Base-by-base conservation (phyloP, 2,888 invertebrate genomes). In the Spodoptera picta region DNA sequence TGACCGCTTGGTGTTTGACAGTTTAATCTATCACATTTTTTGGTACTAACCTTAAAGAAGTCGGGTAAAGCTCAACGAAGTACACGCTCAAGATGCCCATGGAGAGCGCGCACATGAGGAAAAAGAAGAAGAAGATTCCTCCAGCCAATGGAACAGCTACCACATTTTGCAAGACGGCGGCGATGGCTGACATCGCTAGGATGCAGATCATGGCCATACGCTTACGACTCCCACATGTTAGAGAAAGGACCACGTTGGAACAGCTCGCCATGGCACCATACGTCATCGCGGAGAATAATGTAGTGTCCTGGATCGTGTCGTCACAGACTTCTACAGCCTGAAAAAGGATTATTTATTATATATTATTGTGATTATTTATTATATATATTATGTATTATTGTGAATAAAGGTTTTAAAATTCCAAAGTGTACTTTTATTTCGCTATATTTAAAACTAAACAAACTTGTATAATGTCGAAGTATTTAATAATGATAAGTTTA, bases 31-130 rank as follows among this genome's bases (percentile, higher is more conserved):
- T 4, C 31, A 31, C 6, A 36, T 36, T 36, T 36, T 7, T 36
- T 36, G 9, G 31, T 24, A 70, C 85, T 84, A 46, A 94, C 94
- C 94, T 92, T n/a, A 93, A 81, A 49, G 90, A 89, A 14, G 95
- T 94, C 4, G 95, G 94, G 56, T 94, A 94, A 4, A 95, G 80
- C 70, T 95, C 94, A 50, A 95, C 94, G 52, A 93, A 94, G 65
- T 94, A 94, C 0, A 95, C 94, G 57, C 94, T 93, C 45, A 95
- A 73, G 1, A 95, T 86, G 0, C 95, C 95, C 92, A 94, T 94
- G 0, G 90, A 87, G 1, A 94, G 86, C 0, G 94, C 94, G 57
- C 90, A 90, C 65, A 93, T 83, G 7, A 94, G 79, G 72, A 95
- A 94, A 72, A 94, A 85, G 85, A 94, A 93, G 83, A 94, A 93